These are phyloP conservation scores for Erpetoichthys calabaricus DNA, from an alignment of 2,797 vertebrate species.

Conservation along the genomic window DNA sequence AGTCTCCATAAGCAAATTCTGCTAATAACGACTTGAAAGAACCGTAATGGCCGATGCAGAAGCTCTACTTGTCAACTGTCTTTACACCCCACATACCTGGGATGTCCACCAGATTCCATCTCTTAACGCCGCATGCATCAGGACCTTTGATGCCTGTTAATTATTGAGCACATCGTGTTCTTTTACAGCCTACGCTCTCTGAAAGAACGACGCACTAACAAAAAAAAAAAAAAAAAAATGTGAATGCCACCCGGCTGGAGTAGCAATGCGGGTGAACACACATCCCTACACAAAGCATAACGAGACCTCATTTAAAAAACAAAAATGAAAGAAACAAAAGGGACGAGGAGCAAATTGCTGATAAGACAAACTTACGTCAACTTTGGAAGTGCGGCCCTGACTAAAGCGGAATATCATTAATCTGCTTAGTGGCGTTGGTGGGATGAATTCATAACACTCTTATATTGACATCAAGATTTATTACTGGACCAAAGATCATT, in stretches of 20 bases:
- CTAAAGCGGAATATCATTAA: not conserved
- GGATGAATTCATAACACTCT: not conserved
- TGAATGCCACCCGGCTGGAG: not conserved
- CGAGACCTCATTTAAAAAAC: not conserved
- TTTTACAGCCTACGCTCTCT: not conserved
- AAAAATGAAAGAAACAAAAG: slow-evolving; percentile 1
- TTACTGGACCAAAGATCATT: slow-evolving; percentile 1
- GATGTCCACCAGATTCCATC: too few species aligned
- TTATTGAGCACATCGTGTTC: not conserved
- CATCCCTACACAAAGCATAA: slow-evolving; percentile 1
- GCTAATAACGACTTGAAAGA: too few species aligned
- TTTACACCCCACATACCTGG: too few species aligned
- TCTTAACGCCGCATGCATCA: too few species aligned
- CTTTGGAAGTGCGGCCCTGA: too few species aligned
- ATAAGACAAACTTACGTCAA: too few species aligned
- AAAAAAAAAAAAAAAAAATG: slow-evolving; percentile 2
- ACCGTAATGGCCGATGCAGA: too few species aligned
- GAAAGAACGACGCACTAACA: not conserved
- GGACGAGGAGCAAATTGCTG: too few species aligned
- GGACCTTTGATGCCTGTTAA: too few species aligned
- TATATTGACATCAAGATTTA: slow-evolving; percentile 2
- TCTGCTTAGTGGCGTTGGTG: not conserved
- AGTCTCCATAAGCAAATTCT: too few species aligned
- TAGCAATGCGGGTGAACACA: not conserved
- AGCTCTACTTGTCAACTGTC: too few species aligned